phyloP scores from a whole-genome alignment of 23 tunicate species.

The Aplidium turbinatum region DNA sequence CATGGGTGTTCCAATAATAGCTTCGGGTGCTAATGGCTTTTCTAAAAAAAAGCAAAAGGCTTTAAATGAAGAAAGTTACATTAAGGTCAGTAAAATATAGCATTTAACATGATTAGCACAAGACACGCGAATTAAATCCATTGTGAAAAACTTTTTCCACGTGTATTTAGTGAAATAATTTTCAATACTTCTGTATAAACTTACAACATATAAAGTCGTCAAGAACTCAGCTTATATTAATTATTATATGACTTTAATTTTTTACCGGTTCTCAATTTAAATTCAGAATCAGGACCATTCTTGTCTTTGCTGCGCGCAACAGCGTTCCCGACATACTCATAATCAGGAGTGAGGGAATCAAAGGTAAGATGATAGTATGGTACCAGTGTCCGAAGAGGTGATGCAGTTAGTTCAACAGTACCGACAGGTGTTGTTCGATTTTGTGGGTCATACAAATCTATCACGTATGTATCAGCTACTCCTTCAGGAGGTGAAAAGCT shows the following conservation, averaged over 20 bases:
- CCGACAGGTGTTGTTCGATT: neutral
- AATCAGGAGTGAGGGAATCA: constrained; percentile 38
- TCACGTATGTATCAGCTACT: constrained; percentile 39
- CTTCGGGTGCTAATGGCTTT: constrained; percentile 12
- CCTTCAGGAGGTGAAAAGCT: constrained; percentile 40
- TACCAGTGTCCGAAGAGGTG: constrained; percentile 3
- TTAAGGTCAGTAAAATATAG: too few species aligned
- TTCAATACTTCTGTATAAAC: too few species aligned
- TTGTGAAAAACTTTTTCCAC: too few species aligned
- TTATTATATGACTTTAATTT: neutral
- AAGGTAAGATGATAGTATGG: constrained; percentile 21
- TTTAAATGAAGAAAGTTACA: too few species aligned
- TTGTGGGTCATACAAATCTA: constrained; percentile 1
- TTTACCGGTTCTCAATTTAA: constrained; percentile 28
- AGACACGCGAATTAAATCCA: too few species aligned
- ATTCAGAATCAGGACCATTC: constrained; percentile 1
- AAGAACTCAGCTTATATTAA: neutral
- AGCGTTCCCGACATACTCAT: constrained; percentile 23
- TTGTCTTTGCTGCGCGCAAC: constrained; percentile 25
- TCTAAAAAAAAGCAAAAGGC: too few species aligned
- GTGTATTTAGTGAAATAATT: too few species aligned
- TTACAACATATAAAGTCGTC: too few species aligned
- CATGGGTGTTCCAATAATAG: neutral
- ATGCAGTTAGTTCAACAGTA: neutral
- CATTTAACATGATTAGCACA: too few species aligned